Percentiles rank a stretch among this genome's conserved stretches.
phyloP scores from a whole-genome alignment of 2,113 vertebrate genomes.

The Sylvicapra grimmia region DNA sequence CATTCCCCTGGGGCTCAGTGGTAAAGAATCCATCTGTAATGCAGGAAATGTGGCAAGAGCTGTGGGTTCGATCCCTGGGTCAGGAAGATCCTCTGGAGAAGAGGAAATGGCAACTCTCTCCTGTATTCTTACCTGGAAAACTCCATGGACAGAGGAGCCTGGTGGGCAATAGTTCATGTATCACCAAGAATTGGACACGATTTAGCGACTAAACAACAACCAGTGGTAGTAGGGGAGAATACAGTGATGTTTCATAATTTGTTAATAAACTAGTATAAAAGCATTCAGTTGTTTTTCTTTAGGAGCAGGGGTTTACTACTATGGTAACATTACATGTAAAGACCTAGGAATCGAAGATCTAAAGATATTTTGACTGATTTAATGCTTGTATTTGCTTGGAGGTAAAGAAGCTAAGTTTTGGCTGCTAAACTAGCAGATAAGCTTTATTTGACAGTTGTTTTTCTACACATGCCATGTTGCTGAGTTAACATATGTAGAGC shows the following conservation, averaged over 20 bases:
- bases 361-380: not conserved
- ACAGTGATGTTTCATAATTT: not conserved
- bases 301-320: not conserved
- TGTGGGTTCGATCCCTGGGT: not conserved
- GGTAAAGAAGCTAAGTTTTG: not conserved
- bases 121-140: not conserved
- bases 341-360: not conserved
- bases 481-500: not conserved
- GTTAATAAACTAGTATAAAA: not conserved
- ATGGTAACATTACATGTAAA: not conserved
- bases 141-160: not conserved
- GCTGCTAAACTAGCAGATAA: not conserved
- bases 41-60: not conserved
- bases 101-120: not conserved
- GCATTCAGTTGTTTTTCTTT: not conserved
- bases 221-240: not conserved
- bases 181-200: not conserved
- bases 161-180: not conserved
- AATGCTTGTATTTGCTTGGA: not conserved
- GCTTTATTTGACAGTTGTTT: not conserved
- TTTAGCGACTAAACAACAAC: not conserved
- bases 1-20: fast-evolving
- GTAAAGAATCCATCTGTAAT: not conserved
- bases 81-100: not conserved
- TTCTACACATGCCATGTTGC: not conserved